Conservation (phyloP, 2,888 invertebrate species). For the Pandemis cinnamomeana region DNA sequence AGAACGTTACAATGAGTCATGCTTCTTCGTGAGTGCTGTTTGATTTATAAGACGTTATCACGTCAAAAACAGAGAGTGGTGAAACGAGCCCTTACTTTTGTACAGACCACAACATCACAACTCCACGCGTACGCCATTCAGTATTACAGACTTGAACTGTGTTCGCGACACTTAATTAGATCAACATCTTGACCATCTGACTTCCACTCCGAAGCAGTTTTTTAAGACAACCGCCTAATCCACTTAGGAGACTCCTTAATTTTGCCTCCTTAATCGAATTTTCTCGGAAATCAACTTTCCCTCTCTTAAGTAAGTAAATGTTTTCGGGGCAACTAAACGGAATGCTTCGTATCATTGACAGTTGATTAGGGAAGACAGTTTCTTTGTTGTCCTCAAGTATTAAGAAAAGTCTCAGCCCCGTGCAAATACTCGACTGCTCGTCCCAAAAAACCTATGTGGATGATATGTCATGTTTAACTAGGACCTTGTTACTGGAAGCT, state of each 20-base stretch:
- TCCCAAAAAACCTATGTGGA: not conserved
- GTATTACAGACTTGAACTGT: too few relatives aligned
- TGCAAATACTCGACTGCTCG: not conserved
- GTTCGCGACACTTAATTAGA: not conserved
- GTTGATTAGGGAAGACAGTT: conserved; percentile 37
- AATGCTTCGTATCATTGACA: conserved; percentile 23
- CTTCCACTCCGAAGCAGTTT: not conserved
- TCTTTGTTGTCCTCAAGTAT: conserved; percentile 34
- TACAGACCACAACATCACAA: too few relatives aligned
- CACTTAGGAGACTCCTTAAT: conserved; percentile 4
- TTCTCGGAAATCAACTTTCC: not conserved
- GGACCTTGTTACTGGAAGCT: not conserved
- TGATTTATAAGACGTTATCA: too few relatives aligned
- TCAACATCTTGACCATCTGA: not conserved
- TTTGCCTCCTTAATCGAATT: conserved; percentile 13
- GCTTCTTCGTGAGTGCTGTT: too few relatives aligned
- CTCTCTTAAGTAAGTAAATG: conserved; percentile 20
- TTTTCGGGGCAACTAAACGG: conserved; percentile 17
- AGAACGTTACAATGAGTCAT: too few relatives aligned
- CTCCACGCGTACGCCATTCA: too few relatives aligned
- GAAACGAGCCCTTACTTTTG: too few relatives aligned
- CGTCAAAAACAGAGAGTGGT: too few relatives aligned
- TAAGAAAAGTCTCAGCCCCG: conserved; percentile 22
- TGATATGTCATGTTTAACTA: not conserved
- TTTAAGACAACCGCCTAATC: not conserved